Base-by-base conservation (phyloP, 1,140 invertebrate genomes). In the Drosophila triauraria region DNA sequence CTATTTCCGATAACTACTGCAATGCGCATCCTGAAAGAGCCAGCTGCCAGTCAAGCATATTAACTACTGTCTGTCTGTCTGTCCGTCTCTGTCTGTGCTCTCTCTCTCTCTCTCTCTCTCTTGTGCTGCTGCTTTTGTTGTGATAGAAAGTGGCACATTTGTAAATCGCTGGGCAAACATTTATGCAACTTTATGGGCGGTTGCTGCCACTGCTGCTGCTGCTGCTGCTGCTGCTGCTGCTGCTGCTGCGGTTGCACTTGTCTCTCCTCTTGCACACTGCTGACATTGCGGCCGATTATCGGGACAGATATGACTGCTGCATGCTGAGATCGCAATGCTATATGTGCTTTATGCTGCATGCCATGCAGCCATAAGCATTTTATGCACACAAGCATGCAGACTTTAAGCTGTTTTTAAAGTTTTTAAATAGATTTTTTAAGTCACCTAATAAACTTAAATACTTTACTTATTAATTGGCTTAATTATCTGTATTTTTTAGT, bases 1-100 rank as follows among this genome's bases (percentile, higher is more conserved):
- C 85, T 76, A 91, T 91, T 91, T 91, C 90, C 90, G 85, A 91
- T 91, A 91, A 91, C 90, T 78, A 83, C 90, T 86, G 90, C 90
- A 91, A 83, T 91, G 90, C 90, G 90, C 79, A 90, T 90, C 81
- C 85, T 77, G 65, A 74, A 63, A 59, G 30, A 63, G 47, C 32
- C 74, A 76, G 63, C 69, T 78, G 84, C 81, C 85, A 81, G 78
- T 90, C 84, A 81, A 84, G 82, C 85, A 81, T 87, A 87, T 90
- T 90, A 79, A 85, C 75, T 90, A 69, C 32, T 60, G 60, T 65
- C 68, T 67, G 50, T 78, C 20, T 47, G 32, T 43, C 38, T 44
- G 20, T 50, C 35, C 23, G 35, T 27, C 27, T 30, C 27, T 43
- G 42, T 35, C 40, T 40, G 48, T 51, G 32, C 10, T n/a, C 40